phyloP scores from a whole-genome alignment of 30 jellyfish, hydroid and myxozoan genomes.

The Nemopilema nomurai region DNA sequence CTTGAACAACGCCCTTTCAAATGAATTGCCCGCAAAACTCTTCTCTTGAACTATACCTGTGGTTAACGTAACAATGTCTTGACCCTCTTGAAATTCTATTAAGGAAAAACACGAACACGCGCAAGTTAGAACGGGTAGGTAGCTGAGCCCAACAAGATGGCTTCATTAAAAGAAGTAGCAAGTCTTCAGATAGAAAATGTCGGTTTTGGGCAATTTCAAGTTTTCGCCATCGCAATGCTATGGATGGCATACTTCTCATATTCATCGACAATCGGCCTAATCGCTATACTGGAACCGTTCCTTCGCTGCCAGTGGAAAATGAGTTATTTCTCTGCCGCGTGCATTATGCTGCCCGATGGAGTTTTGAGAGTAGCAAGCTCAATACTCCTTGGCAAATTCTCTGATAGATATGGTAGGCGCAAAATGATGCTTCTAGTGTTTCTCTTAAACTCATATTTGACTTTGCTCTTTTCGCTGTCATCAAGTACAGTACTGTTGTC shows the following conservation, averaged over 20 bases:
- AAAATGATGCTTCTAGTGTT: neutral
- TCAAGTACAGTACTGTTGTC: neutral
- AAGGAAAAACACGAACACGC: too few relatives aligned
- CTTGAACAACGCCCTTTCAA: too few relatives aligned
- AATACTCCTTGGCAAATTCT: neutral
- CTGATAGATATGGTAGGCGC: neutral
- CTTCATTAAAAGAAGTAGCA: too few relatives aligned
- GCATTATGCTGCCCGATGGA: neutral
- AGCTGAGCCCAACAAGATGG: too few relatives aligned
- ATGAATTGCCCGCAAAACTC: too few relatives aligned
- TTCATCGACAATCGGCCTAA: neutral
- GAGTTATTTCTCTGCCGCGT: neutral
- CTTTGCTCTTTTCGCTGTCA: neutral
- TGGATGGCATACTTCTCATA: neutral
- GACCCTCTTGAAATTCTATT: too few relatives aligned
- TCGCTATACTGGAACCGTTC: neutral
- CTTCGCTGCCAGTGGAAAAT: slow-evolving; percentile 1
- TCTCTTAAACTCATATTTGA: neutral
- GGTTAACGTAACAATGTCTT: too few relatives aligned
- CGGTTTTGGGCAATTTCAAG: slow-evolving; percentile 7
- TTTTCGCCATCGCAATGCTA: neutral
- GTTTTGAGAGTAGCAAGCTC: neutral
- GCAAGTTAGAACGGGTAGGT: too few relatives aligned
- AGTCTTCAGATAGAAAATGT: neutral
- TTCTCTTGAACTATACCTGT: too few relatives aligned